phyloP scores from a whole-genome alignment of 2,888 invertebrate genomes.

The Lycophotia porphyrea region DNA sequence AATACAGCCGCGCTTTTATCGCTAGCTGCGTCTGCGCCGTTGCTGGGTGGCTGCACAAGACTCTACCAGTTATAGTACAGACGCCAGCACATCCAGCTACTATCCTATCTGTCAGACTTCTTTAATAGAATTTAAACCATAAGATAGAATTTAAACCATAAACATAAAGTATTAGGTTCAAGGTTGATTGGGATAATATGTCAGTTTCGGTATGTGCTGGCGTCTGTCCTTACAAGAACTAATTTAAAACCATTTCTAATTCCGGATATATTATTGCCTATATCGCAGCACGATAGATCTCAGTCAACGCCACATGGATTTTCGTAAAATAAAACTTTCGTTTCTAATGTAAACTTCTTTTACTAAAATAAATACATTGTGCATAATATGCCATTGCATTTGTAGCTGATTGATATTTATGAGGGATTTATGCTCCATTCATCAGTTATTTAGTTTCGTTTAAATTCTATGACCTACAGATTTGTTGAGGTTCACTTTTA shows the following conservation, averaged over 20 bases:
- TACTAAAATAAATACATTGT: conserved; percentile 45
- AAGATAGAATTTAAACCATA: no score
- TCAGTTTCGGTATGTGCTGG: no score
- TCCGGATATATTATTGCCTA: conserved; percentile 51
- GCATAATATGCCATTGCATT: conserved; percentile 49
- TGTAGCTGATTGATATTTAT: conserved; percentile 25
- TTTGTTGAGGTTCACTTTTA: conserved; percentile 44
- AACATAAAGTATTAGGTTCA: no score
- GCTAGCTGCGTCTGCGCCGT: conserved; percentile 56
- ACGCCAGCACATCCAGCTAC: no score
- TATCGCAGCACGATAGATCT: conserved; percentile 45
- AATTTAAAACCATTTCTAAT: conserved; percentile 52
- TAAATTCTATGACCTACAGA: conserved; percentile 42
- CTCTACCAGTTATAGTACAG: conserved; percentile 30
- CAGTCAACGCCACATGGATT: conserved; percentile 47
- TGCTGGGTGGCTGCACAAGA: conserved; percentile 59
- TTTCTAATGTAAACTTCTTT: conserved; percentile 52
- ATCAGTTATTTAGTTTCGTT: conserved; percentile 16
- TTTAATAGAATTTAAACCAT: no score
- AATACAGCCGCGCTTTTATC: conserved; percentile 79
- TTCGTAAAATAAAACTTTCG: conserved; percentile 39
- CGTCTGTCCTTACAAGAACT: no score
- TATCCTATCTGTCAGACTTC: no score
- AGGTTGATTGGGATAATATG: no score
- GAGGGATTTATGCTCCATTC: conserved; percentile 38